Base-by-base conservation (phyloP, 2,888 invertebrate species). In the Mythimna lalbum region DNA sequence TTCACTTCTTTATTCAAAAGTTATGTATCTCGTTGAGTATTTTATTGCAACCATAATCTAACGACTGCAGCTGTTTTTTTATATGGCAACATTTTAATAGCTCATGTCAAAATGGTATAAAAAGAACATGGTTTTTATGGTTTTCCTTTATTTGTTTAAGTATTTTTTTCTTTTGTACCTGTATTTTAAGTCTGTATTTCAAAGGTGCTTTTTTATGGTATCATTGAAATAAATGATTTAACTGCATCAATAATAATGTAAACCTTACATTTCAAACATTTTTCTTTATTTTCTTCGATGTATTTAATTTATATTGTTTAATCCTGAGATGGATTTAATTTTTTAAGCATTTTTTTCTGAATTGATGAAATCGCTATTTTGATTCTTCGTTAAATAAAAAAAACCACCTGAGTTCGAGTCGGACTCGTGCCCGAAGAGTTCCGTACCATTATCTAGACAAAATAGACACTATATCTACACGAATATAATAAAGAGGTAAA, bases 1-100 rank as follows among this genome's bases (percentile, higher is more conserved):
- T 76, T 76, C 76, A 63, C 68, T 67, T 47, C 68, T 67, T 47
- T 2, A 31, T 53, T 12, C 33, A 17, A 52, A 53, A 63, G 27
- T 74, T 79, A 66, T 61, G 19, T 62, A 80, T 67, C 43, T 75
- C 63, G 27, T 67, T 50, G 53, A 36, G 9, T 66, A 67, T 66
- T 63, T 63, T 76, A 76, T 76, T 55, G 63, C 80, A 63, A 55
- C 68, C 49, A 60, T 49, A 75, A 61, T 75, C 49, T 75, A 76
- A 75, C 69, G 62, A 59, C 56, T 61, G 65, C 61, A 80, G 56
- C 61, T 66, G 65, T 75, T 66, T 61, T 49, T 27, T 49, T n/a
- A 19, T 49, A 74, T 55, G 60, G 65, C 55, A 78, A 72, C 43
- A 56, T 78, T 74, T 76, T 73, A 47, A 73, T 76, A 6, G 77